Evolutionary conservation across 2,797 vertebrate species (phyloP), one percentile per base, ranked within the genome.

Genomic region (Gambusia yucatana): DNA sequence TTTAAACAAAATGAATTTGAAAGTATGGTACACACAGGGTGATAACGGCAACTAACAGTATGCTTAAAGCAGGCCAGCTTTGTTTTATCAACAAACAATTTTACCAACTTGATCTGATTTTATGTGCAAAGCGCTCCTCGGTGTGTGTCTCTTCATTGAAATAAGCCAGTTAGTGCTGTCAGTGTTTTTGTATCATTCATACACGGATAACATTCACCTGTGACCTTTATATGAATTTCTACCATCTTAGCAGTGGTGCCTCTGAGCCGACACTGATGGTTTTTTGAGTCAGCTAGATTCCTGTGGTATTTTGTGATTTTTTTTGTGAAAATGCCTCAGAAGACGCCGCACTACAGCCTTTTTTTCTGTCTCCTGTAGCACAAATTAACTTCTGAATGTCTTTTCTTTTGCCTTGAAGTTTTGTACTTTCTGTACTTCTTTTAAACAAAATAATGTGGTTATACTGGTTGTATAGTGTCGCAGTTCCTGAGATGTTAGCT

Each of bases 391-490:
- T 90, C 77, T 90, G 92, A 93, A 92, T 93, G 92, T 93, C 76
- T 93, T 91, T 52, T 94, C 92, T 86, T 85, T 94, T 89, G 91
- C 92, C 91, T 94, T 92, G 84, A 90, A 86, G 85, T 92, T 93
- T 93, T 92, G 81, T 89, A 92, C 89, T 86, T 86, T 85, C 89
- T 88, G 85, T 84, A 81, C 84, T 85, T 87, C 84, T 88, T 93
- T 94, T 92, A 93, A 89, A 88, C 59, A 74, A 82, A 82, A 46
- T 83, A 85, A 85, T 77, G 85, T 74, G 87, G 83, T 88, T 77
- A 46, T 78, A 87, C 86, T 84, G 79, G 82, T 88, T 41, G 70
- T 82, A 73, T 82, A 76, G 84, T 79, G 82, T 84, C 79, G 89
- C 87, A 80, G 82, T 86, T 88, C 79, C 80, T 85, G 77, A 88